Conservation (phyloP, 1,140 invertebrate genomes). For the Apis cerana region DNA sequence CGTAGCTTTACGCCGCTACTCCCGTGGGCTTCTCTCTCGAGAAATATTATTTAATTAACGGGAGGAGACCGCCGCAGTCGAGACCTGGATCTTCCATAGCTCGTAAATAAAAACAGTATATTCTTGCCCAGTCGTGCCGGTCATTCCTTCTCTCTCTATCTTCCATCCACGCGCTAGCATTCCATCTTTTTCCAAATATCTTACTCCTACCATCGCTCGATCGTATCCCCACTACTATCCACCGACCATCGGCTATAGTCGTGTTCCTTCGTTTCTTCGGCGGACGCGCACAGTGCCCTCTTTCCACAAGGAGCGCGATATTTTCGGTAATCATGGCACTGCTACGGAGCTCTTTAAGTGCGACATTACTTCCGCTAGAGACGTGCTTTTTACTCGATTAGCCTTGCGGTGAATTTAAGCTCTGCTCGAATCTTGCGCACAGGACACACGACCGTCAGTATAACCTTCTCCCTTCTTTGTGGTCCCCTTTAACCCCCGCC, state of each 20-base stretch:
- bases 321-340: slow-evolving; percentile 62
- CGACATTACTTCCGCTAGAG: slow-evolving; percentile 77
- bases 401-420: slow-evolving; percentile 74
- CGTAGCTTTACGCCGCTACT: slow-evolving; percentile 68
- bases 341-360: slow-evolving; percentile 53
- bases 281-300: slow-evolving; percentile 6
- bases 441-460: neutral
- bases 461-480: slow-evolving; percentile 34
- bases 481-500: slow-evolving; percentile 39
- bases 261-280: neutral
- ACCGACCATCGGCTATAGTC: neutral
- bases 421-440: slow-evolving; percentile 62
- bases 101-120: slow-evolving; percentile 75
- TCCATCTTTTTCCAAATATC: neutral
- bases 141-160: slow-evolving; percentile 20
- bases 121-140: slow-evolving; percentile 44
- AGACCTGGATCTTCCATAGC: slow-evolving; percentile 60
- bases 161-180: neutral
- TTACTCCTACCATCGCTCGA: neutral
- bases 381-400: slow-evolving; percentile 77
- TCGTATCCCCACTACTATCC: neutral
- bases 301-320: slow-evolving; percentile 42
- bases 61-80: slow-evolving; percentile 58
- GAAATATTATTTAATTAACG: slow-evolving; percentile 81
- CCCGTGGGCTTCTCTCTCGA: slow-evolving; percentile 64